Percentiles rank a stretch among this genome's conserved stretches.
Conservation (phyloP, 2,113 vertebrate genomes). For the Boleophthalmus pectinirostris region DNA sequence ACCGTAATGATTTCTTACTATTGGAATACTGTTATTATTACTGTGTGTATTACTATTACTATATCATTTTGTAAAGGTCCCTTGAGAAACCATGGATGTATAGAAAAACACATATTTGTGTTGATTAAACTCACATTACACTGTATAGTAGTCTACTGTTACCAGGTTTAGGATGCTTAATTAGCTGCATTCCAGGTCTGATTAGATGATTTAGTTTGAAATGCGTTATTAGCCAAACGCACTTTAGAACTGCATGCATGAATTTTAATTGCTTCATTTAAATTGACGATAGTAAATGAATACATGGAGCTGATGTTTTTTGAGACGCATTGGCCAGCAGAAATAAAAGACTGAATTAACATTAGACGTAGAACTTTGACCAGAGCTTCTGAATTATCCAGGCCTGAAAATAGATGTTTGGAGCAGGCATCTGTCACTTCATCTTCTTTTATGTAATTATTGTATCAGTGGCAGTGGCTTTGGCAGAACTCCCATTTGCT, state of each 20-base stretch:
- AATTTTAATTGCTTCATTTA: background rate
- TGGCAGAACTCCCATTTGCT: background rate
- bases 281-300: background rate
- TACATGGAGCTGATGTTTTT: background rate
- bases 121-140: background rate
- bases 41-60: too few relatives aligned
- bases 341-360: background rate
- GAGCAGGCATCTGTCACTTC: constrained; percentile 5
- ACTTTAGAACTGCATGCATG: background rate
- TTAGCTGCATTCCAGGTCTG: background rate
- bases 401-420: background rate
- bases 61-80: too few relatives aligned
- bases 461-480: background rate
- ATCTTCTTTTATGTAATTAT: constrained; percentile 1
- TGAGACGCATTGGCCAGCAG: background rate
- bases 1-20: too few relatives aligned
- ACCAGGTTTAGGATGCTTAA: background rate
- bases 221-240: background rate
- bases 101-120: background rate
- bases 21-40: too few relatives aligned
- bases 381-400: background rate
- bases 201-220: background rate
- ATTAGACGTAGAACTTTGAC: background rate
- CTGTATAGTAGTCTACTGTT: background rate
- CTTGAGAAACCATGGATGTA: too few relatives aligned